Conservation (phyloP, 2,888 invertebrate genomes). For the Tenthredo livida region DNA sequence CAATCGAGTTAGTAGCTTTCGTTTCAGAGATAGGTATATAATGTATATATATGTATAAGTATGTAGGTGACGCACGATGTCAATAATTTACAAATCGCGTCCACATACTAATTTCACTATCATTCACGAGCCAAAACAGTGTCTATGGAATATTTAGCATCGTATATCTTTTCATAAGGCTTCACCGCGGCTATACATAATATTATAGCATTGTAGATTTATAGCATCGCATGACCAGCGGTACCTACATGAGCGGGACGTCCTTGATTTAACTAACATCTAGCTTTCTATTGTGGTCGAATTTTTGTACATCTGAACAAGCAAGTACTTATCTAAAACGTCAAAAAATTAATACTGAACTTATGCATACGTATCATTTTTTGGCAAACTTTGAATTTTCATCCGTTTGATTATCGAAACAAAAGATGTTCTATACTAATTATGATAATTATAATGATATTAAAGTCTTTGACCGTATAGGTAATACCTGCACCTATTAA, state of each 20-base stretch:
- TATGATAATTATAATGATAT: not conserved
- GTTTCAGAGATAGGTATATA: not conserved
- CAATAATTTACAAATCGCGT: not conserved
- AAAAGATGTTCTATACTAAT: not conserved
- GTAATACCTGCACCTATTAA: not conserved
- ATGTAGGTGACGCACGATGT: not conserved
- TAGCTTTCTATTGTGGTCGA: not conserved
- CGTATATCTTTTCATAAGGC: not conserved
- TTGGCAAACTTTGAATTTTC: not conserved
- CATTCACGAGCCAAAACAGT: not conserved
- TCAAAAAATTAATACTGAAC: not conserved
- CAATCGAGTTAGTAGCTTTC: not conserved
- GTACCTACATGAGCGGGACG: not conserved
- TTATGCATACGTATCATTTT: not conserved
- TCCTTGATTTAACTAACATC: not conserved
- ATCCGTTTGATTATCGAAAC: not conserved
- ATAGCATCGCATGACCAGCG: not conserved
- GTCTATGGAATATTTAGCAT: not conserved
- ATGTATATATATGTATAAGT: not conserved
- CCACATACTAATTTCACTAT: not conserved
- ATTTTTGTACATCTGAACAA: not conserved
- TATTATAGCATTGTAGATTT: not conserved
- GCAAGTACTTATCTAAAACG: not conserved
- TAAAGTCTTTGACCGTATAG: not conserved
- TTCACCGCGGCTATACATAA: not conserved